Percentiles rank a stretch among this genome's conserved stretches.
Conservation (phyloP, 1,140 invertebrate species). For the Drosophila subobscura region DNA sequence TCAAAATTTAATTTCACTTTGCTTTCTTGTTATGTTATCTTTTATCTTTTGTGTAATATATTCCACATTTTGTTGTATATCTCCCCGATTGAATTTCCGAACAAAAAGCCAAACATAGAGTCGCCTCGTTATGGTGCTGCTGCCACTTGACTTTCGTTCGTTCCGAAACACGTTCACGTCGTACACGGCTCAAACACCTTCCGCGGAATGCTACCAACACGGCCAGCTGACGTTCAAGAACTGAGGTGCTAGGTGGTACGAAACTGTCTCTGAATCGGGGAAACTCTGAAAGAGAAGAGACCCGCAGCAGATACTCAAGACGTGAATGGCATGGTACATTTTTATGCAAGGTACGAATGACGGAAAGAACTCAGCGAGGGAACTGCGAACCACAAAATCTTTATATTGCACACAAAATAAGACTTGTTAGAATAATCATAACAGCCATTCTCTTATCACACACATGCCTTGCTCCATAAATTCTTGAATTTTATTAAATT, state of each 20-base stretch:
- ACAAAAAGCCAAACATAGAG: conserved; percentile 41
- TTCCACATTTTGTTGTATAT: conserved; percentile 21
- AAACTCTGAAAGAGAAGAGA: conserved; percentile 50
- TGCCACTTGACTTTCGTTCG: conserved; percentile 16
- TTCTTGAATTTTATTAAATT: too few relatives aligned
- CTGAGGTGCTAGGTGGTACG: conserved; percentile 17
- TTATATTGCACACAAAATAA: too few relatives aligned
- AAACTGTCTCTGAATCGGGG: conserved; percentile 13
- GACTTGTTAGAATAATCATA: too few relatives aligned
- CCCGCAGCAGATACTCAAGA: background rate
- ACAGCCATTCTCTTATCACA: too few relatives aligned
- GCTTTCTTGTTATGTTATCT: conserved; percentile 18
- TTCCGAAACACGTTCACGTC: conserved; percentile 9
- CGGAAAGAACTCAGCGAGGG: too few relatives aligned
- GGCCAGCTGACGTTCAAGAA: conserved; percentile 63
- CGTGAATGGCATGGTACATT: background rate
- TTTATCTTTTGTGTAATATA: conserved; percentile 12
- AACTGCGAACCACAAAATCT: too few relatives aligned
- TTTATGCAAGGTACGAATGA: too few relatives aligned
- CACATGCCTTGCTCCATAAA: too few relatives aligned
- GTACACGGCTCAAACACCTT: background rate
- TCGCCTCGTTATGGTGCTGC: conserved; percentile 16
- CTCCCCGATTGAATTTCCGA: conserved; percentile 35
- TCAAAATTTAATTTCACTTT: conserved; percentile 57
- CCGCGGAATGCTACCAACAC: conserved; percentile 52